phyloP scores from a whole-genome alignment of 2,797 vertebrate species.

The Sciurus vulgaris region DNA sequence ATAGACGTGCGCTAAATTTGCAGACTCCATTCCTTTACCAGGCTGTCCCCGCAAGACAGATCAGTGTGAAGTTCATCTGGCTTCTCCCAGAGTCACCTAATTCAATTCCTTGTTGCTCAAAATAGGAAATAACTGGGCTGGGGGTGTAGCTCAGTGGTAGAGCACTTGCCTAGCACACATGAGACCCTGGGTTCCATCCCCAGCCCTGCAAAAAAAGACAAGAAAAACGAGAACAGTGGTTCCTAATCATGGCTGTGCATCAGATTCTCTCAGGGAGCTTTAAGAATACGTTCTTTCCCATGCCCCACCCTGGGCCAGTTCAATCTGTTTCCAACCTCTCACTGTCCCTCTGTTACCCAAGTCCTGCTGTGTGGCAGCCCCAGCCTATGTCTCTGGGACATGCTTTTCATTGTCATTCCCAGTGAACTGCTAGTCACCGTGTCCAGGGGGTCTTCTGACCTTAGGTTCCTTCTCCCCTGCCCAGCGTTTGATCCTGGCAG shows the following conservation, averaged over 20 bases:
- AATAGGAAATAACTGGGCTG: not conserved
- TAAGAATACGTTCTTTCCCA: not conserved
- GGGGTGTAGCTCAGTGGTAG: not conserved
- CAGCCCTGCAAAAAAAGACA: too few species aligned
- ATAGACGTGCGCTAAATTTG: not conserved
- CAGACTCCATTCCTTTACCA: not conserved
- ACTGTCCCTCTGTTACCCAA: not conserved
- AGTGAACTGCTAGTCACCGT: not conserved
- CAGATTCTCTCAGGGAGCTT: not conserved
- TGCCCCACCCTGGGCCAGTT: not conserved
- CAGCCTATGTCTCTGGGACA: not conserved
- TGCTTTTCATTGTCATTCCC: not conserved
- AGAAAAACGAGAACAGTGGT: not conserved
- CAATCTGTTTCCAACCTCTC: not conserved
- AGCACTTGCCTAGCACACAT: not conserved
- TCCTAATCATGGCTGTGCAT: not conserved
- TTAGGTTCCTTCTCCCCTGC: not conserved
- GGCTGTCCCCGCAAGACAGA: not conserved
- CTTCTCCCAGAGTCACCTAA: not conserved
- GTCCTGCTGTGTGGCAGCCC: fast-evolving
- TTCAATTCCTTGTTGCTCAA: not conserved
- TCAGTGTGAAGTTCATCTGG: not conserved
- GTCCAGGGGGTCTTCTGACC: not conserved
- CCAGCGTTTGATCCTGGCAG: not conserved
- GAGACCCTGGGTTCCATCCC: not conserved